phyloP scores from a whole-genome alignment of 2,888 invertebrate species.

The Punctoribates punctum region DNA sequence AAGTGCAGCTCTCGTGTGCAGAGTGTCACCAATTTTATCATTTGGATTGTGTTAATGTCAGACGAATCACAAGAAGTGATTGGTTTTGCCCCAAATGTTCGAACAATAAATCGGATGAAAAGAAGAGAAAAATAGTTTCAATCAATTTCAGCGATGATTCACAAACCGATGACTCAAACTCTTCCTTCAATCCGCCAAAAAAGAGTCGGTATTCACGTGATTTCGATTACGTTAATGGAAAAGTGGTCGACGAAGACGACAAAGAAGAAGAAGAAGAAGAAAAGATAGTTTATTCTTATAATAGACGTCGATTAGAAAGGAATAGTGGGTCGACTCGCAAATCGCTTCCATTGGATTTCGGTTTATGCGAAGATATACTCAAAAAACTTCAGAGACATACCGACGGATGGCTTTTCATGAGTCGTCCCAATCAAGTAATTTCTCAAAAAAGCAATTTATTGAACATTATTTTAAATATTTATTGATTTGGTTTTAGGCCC shows the following conservation, averaged over 20 bases:
- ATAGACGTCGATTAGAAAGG: not conserved
- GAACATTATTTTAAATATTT: not conserved
- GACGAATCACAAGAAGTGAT: conserved; percentile 34
- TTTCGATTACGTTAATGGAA: not conserved
- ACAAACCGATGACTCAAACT: not conserved
- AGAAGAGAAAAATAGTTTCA: not conserved
- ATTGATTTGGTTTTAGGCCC: not conserved
- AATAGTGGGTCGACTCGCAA: not conserved
- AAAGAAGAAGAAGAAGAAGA: not conserved
- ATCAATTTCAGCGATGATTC: not conserved
- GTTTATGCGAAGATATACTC: not conserved
- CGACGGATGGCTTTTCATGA: conserved; percentile 4
- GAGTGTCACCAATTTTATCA: conserved; percentile 35
- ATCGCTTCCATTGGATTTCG: not conserved
- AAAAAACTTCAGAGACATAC: not conserved
- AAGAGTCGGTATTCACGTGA: not conserved
- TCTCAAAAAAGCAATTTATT: not conserved
- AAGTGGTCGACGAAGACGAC: no score
- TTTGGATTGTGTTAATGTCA: conserved; percentile 28
- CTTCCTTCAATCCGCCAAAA: not conserved
- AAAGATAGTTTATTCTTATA: not conserved
- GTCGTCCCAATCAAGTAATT: not conserved
- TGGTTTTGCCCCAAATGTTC: conserved; percentile 33
- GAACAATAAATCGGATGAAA: not conserved
- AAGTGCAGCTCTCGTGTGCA: conserved; percentile 16